These are phyloP conservation scores for Formica aserva DNA, from an alignment of 2,888 invertebrate genomes.

Conservation along the genomic window DNA sequence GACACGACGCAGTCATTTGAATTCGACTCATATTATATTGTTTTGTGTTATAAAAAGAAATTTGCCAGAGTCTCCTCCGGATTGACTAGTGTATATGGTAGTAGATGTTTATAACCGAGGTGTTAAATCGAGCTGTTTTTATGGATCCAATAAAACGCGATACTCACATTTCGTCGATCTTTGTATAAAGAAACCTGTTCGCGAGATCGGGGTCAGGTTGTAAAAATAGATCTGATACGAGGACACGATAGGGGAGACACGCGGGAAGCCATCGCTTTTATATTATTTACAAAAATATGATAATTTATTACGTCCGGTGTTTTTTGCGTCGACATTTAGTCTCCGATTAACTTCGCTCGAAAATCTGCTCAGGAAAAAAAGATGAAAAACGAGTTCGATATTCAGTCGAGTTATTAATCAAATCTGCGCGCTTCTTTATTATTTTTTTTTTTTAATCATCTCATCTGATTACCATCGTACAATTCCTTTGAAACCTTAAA, in stretches of 20 bases:
- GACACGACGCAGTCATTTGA: slow-evolving; percentile 53
- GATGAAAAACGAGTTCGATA: slow-evolving; percentile 65
- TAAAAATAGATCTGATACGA: slow-evolving; percentile 4
- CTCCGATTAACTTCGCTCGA: slow-evolving; percentile 51
- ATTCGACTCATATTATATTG: slow-evolving; percentile 61
- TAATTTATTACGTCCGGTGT: slow-evolving; percentile 65
- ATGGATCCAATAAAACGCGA: slow-evolving; percentile 63
- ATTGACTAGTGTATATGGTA: neutral
- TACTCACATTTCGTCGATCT: slow-evolving; percentile 36
- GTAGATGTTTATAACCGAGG: slow-evolving; percentile 59
- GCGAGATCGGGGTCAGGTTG: neutral
- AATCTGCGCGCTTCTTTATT: neutral
- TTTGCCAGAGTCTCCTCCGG: neutral
- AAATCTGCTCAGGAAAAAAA: slow-evolving; percentile 58
- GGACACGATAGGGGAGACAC: neutral
- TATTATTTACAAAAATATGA: slow-evolving; percentile 55
- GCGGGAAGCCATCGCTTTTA: slow-evolving; percentile 30
- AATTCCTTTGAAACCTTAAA: neutral
- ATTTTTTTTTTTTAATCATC: neutral
- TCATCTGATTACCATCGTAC: neutral
- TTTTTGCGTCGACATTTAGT: slow-evolving; percentile 51
- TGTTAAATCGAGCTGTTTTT: slow-evolving; percentile 60
- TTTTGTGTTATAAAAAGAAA: slow-evolving; percentile 49
- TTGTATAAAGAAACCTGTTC: slow-evolving; percentile 64
- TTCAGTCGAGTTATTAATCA: slow-evolving; percentile 40